A percentile compares a stretch with the other conserved stretches of the same genome.
phyloP scores from a whole-genome alignment of 2,113 vertebrate genomes.

The Catagonus wagneri region DNA sequence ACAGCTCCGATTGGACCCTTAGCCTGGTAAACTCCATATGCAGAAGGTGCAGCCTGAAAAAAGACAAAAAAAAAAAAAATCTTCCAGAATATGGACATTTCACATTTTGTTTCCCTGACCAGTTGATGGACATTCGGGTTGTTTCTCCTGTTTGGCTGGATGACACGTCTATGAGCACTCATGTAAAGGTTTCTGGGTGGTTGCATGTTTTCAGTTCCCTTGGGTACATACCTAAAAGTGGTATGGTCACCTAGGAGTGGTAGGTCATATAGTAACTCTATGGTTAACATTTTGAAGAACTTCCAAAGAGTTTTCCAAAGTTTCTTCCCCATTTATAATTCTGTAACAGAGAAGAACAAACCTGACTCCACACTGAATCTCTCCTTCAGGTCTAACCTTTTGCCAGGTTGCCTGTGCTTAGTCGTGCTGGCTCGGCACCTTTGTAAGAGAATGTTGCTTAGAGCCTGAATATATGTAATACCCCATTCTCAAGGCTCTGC shows the following conservation, averaged over 20 bases:
- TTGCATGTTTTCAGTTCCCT: not conserved
- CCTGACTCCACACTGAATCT: not conserved
- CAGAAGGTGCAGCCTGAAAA: too few species aligned
- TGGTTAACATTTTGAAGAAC: slow-evolving; percentile 2
- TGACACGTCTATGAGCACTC: not conserved
- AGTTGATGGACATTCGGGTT: not conserved
- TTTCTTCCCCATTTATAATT: not conserved
- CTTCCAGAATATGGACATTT: not conserved
- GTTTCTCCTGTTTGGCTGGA: not conserved
- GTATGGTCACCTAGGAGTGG: not conserved
- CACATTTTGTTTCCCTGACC: not conserved
- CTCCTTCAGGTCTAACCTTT: not conserved
- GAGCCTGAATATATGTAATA: not conserved
- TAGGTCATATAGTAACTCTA: not conserved
- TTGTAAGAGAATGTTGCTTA: not conserved
- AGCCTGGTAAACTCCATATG: too few species aligned
- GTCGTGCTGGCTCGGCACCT: not conserved
- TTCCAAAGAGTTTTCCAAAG: not conserved
- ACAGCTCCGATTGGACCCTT: too few species aligned
- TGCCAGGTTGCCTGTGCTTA: not conserved
- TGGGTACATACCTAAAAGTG: not conserved
- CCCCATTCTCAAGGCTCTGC: not conserved
- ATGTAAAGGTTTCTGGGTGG: not conserved
- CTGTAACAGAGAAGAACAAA: not conserved
- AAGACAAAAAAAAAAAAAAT: not conserved